Percentiles rank a stretch among this genome's conserved stretches.
Conservation (phyloP, 1,140 invertebrate genomes). For the Harpegnathos saltator region DNA sequence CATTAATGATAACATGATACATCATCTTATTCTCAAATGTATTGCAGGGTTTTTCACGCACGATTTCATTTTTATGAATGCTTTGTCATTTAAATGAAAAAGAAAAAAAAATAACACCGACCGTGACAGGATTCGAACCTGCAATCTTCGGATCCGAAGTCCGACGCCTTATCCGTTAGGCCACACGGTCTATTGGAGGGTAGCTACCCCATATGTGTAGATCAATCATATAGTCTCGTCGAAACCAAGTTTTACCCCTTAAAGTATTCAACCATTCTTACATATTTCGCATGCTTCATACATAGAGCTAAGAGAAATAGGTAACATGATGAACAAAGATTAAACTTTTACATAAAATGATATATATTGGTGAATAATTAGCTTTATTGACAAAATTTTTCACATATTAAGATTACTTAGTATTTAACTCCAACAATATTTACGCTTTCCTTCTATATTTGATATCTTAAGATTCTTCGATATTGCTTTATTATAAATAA, state of each 20-base stretch:
- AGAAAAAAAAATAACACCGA: slow-evolving; percentile 74
- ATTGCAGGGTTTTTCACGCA: not conserved
- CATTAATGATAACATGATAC: not conserved
- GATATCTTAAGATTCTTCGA: not conserved
- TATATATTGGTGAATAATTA: not conserved
- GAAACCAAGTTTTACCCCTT: not conserved
- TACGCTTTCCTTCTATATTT: not conserved
- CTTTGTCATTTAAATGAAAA: slow-evolving; percentile 10
- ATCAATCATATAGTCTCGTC: not conserved
- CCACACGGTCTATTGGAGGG: slow-evolving; percentile 81
- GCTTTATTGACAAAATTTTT: not conserved
- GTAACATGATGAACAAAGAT: not conserved
- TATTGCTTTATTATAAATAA: not conserved
- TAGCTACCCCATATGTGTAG: slow-evolving; percentile 47
- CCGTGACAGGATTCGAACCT: slow-evolving; percentile 88
- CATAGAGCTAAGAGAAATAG: not conserved
- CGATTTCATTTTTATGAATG: no score
- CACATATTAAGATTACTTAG: not conserved
- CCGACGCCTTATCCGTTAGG: slow-evolving; percentile 88
- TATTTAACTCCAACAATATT: not conserved
- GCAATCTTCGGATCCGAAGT: slow-evolving; percentile 89
- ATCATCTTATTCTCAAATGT: not conserved
- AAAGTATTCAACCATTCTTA: not conserved
- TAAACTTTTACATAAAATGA: not conserved
- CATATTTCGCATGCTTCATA: not conserved